Conservation (phyloP, 2,888 invertebrate genomes). For the Caradrina clavipalpis region DNA sequence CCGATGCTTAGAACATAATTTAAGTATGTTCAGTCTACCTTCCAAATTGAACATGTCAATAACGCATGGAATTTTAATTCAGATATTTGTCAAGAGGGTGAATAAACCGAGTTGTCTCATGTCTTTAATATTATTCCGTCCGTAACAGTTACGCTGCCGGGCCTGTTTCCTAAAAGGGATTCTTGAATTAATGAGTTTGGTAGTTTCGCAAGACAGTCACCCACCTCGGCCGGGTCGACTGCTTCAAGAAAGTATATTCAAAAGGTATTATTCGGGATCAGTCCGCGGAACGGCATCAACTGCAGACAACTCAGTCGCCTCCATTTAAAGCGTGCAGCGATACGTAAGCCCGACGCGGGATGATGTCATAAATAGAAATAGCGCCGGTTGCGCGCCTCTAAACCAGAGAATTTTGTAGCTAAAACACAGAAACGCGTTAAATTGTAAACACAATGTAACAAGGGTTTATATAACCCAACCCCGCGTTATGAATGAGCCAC, state of each 20-base stretch:
- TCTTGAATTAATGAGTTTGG: slow-evolving; percentile 87
- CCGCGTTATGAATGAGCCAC: slow-evolving; percentile 35
- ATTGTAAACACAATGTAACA: slow-evolving; percentile 74
- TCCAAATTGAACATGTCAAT: slow-evolving; percentile 29
- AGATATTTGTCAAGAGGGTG: slow-evolving; percentile 59
- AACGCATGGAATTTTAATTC: slow-evolving; percentile 49
- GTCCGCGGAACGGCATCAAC: slow-evolving; percentile 89
- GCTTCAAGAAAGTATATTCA: slow-evolving; percentile 83
- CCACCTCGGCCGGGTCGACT: slow-evolving; percentile 78
- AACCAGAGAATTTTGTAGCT: slow-evolving; percentile 82
- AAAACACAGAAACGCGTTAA: slow-evolving; percentile 79
- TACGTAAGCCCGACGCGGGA: slow-evolving; percentile 90
- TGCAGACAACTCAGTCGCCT: slow-evolving; percentile 89
- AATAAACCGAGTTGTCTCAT: slow-evolving; percentile 63
- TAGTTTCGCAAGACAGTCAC: slow-evolving; percentile 84
- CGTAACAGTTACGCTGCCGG: slow-evolving; percentile 77
- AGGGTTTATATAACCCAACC: slow-evolving; percentile 20
- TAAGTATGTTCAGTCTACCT: not conserved
- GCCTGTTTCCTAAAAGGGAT: slow-evolving; percentile 86
- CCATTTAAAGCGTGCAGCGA: slow-evolving; percentile 92
- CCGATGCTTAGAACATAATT: not conserved
- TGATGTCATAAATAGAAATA: slow-evolving; percentile 92
- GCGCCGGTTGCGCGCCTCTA: slow-evolving; percentile 83
- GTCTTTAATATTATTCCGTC: slow-evolving; percentile 81
- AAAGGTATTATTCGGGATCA: slow-evolving; percentile 89